These are phyloP conservation scores for Pristionchus mayeri DNA, from an alignment of 2,888 invertebrate species.

Conservation along the genomic window DNA sequence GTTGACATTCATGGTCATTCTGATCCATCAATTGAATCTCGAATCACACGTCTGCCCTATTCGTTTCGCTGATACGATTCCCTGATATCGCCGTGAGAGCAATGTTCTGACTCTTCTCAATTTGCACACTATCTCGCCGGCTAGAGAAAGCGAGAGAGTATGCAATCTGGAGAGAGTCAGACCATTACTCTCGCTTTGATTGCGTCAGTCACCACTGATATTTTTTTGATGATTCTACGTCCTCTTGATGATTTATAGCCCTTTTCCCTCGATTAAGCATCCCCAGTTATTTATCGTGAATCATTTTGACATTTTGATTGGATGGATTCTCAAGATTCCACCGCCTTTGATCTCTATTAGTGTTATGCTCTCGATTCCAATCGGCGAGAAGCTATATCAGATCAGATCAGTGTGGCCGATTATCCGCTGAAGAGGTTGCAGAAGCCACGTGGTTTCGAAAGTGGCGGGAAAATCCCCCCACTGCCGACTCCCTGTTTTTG, in stretches of 20 bases:
- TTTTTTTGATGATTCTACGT: neutral
- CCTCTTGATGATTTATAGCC: neutral
- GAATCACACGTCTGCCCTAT: too few relatives aligned
- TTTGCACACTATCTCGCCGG: too few relatives aligned
- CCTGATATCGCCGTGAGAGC: too few relatives aligned
- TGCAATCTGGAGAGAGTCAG: too few relatives aligned
- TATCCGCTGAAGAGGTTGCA: too few relatives aligned
- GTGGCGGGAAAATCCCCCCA: neutral
- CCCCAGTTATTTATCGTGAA: neutral
- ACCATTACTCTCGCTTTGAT: neutral
- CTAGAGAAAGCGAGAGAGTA: too few relatives aligned
- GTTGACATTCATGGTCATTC: too few relatives aligned
- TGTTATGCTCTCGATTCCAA: neutral
- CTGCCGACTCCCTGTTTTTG: too few relatives aligned
- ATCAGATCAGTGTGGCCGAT: neutral
- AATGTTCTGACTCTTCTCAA: too few relatives aligned
- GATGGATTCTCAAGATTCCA: neutral
- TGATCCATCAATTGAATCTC: too few relatives aligned
- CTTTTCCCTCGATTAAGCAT: neutral
- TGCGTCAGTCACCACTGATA: neutral
- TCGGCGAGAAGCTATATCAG: constrained; percentile 18
- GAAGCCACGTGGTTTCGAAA: constrained; percentile 5
- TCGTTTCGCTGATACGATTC: too few relatives aligned
- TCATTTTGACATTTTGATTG: too few relatives aligned
- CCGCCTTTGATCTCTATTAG: neutral